These are phyloP conservation scores for Tipula unca DNA, from an alignment of 2,888 invertebrate species.

Conservation along the genomic window DNA sequence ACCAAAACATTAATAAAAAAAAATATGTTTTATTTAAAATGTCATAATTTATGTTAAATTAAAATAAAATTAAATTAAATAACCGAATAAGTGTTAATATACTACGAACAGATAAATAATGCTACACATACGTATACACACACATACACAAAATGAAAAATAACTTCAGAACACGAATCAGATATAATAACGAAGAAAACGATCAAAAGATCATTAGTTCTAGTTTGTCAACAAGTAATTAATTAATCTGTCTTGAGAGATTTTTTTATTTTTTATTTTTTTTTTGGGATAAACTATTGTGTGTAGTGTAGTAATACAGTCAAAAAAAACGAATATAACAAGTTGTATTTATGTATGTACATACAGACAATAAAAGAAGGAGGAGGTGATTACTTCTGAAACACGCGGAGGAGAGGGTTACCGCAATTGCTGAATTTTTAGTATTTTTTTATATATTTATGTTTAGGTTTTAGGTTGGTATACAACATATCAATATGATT, in stretches of 20 bases:
- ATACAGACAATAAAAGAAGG: background rate
- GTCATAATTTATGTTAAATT: background rate
- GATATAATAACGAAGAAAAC: background rate
- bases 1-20: background rate
- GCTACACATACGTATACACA: background rate
- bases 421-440: background rate
- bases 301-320: background rate
- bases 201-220: constrained; percentile 24
- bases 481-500: background rate
- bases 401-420: constrained; percentile 14
- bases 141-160: constrained; percentile 1
- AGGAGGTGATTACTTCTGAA: constrained; percentile 8
- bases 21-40: background rate
- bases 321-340: background rate
- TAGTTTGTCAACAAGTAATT: constrained; percentile 27
- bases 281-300: constrained; percentile 9
- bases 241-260: constrained; percentile 22
- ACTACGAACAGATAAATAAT: background rate
- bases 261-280: background rate
- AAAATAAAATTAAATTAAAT: background rate
- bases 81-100: constrained; percentile 8
- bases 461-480: background rate
- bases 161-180: background rate
- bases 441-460: background rate
- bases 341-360: background rate